Base-by-base conservation (phyloP, 2,888 invertebrate genomes). In the Oscheius sp. region DNA sequence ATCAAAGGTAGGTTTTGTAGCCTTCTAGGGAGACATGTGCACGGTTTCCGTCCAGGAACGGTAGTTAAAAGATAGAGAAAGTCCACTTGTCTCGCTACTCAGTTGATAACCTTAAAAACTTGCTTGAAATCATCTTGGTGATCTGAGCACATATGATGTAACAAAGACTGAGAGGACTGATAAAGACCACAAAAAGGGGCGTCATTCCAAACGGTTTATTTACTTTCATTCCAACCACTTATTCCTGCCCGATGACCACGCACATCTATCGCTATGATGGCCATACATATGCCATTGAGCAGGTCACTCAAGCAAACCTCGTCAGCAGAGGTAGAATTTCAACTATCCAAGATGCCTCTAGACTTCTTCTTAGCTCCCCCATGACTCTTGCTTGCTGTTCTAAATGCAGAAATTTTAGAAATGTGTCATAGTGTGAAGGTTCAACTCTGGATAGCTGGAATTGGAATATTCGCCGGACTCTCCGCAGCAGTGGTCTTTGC, bases 381-480 rank as follows among this genome's bases (percentile, higher is more conserved):
- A n/a, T n/a, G n/a, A n/a, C n/a, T n/a, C 25, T 25, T 4, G n/a
- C 4, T 3, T 8, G 15, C 20, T 10, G 8, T 37, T 37, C 8
- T 15, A 10, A 46, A 10, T 17, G 8, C 33, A n/a, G 1, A 29
- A 17, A 15, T 37, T 65, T 52, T 31, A 66, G 67, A 48, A 23
- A 58, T 48, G 73, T 75, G 74, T 65, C 73, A 75, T 63, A 76
- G 70, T 52, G 37, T 76, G 23, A 78, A 75, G 55, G 73, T 75
- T 25, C 75, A 76, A 58, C 73, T 80, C 8, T 67, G 68, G 71
- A 72, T 80, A n/a, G 79, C 84, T 12, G 75, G 73, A 37, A 42
- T 84, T 42, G 84, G 84, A 65, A 81, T 84, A 31, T 75, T 78
- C 6, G 83, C 83, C 20, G 84, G 84, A 58, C 53, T 84, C 3